Conservation (phyloP, 2,888 invertebrate species). For the Prenolepis imparis region DNA sequence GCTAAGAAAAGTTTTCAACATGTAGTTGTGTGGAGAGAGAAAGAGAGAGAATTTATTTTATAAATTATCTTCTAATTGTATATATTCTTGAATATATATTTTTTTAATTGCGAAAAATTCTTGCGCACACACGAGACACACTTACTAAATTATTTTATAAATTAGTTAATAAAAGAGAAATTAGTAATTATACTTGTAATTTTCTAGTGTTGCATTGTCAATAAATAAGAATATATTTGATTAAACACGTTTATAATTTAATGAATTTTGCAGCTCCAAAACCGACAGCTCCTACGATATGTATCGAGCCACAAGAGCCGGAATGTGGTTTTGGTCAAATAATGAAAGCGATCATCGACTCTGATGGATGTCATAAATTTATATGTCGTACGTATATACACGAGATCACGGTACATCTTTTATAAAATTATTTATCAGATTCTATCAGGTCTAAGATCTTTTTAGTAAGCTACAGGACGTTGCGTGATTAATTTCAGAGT, state of each 20-base stretch:
- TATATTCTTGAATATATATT: neutral
- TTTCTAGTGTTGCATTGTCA: neutral
- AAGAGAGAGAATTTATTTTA: neutral
- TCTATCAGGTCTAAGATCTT: constrained; percentile 4
- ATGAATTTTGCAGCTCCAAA: constrained; percentile 84
- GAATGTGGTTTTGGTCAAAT: constrained; percentile 91
- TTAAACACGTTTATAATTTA: neutral
- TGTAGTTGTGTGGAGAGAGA: neutral
- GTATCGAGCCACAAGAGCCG: constrained; percentile 89
- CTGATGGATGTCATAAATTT: constrained; percentile 91
- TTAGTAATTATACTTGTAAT: neutral
- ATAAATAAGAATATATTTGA: constrained; percentile 1
- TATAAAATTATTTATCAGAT: constrained; percentile 62
- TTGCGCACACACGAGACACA: too few species aligned
- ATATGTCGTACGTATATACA: constrained; percentile 89
- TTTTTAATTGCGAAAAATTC: too few species aligned
- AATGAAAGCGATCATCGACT: constrained; percentile 89
- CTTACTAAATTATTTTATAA: neutral
- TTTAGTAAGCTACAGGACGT: constrained; percentile 18
- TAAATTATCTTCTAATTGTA: neutral
- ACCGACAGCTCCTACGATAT: constrained; percentile 87
- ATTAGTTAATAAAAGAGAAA: constrained; percentile 4
- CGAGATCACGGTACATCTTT: neutral
- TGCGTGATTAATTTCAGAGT: constrained; percentile 87
- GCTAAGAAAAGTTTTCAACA: neutral